Evolutionary conservation across 2,113 vertebrate species (phyloP).

Genomic region (Lepus timidus): DNA sequence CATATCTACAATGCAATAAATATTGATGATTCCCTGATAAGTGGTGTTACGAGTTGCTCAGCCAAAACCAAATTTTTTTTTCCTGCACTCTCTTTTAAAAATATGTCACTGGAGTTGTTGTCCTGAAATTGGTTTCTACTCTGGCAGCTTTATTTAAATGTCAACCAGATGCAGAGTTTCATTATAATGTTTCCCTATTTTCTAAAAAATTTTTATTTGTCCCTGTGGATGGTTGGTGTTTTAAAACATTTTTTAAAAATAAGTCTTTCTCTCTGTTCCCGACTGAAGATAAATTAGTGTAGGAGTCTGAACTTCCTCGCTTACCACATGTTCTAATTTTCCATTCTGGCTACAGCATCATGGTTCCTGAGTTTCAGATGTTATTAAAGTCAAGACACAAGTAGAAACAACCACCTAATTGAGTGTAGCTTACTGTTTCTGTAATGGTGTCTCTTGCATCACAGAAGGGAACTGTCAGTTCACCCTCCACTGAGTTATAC

Average conservation of each 20-base stretch:
- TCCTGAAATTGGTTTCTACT: conserved; percentile 85
- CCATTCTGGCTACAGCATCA: conserved; percentile 44
- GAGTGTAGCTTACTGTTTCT: neutral
- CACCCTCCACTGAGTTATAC: neutral
- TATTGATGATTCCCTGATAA: conserved; percentile 83
- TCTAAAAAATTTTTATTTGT: conserved; percentile 31
- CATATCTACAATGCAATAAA: conserved; percentile 86
- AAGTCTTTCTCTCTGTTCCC: conserved; percentile 46
- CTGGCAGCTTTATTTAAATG: conserved; percentile 86
- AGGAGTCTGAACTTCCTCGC: conserved; percentile 11
- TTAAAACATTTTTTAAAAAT: conserved; percentile 49
- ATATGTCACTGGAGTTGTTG: conserved; percentile 81
- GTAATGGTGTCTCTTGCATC: neutral
- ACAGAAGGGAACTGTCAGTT: conserved; percentile 16
- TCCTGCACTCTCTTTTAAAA: conserved; percentile 74
- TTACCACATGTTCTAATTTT: conserved; percentile 66
- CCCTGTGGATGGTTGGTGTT: conserved; percentile 59
- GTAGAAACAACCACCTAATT: conserved; percentile 24
- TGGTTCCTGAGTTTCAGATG: conserved; percentile 45
- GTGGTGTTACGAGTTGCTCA: conserved; percentile 79
- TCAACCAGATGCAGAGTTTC: conserved; percentile 86
- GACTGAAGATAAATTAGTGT: conserved; percentile 61
- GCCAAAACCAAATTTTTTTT: conserved; percentile 77
- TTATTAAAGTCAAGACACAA: conserved; percentile 7
- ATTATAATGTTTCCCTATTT: neutral